Evolutionary conservation across 2,113 vertebrate species (phyloP).

Genomic region (Globicephala melas): DNA sequence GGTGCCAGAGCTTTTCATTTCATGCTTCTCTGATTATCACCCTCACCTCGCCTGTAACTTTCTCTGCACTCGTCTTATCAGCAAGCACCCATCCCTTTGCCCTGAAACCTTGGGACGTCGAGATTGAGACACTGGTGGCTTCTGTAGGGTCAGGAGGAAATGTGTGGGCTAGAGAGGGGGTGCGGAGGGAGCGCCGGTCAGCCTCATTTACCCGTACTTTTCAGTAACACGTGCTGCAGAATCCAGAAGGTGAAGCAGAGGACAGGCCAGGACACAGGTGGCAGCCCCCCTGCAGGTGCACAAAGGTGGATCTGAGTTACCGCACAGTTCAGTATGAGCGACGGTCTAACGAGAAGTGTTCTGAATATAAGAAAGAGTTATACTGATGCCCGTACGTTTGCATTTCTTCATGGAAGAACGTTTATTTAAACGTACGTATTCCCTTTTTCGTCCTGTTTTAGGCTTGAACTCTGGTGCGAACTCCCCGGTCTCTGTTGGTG

Average conservation of each 20-base stretch:
- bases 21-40: neutral
- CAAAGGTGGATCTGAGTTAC: neutral
- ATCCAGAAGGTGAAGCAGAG: neutral
- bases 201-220: neutral
- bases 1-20: neutral
- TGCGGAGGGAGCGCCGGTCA: neutral
- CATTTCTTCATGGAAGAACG: neutral
- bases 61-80: neutral
- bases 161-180: too few species aligned
- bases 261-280: neutral
- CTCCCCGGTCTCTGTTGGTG: neutral
- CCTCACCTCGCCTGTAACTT: neutral
- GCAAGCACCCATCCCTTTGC: neutral
- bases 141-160: neutral
- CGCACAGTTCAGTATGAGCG: neutral
- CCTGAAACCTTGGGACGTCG: neutral
- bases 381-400: neutral
- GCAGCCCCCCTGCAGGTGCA: neutral
- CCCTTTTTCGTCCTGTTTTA: neutral
- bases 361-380: neutral
- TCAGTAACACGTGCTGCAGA: neutral
- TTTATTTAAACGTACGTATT: neutral
- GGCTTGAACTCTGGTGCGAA: neutral
- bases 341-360: neutral
- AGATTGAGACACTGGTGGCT: neutral